Evolutionary conservation across 2,888 invertebrate genomes (phyloP).

Genomic region (Prosopocoilus inquinatus): DNA sequence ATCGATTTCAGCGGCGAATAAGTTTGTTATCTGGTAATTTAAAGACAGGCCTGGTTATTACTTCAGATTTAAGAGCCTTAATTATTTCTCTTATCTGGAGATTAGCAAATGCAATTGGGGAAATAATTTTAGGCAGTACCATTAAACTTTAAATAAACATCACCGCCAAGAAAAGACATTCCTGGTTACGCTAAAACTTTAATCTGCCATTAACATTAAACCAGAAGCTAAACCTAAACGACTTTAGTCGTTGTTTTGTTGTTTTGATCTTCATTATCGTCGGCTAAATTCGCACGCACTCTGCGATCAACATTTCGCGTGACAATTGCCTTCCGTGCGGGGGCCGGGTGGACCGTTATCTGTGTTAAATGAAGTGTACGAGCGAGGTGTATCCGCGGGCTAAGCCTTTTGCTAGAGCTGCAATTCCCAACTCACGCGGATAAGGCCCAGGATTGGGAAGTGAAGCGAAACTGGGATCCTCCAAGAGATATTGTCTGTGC

Average conservation of each 20-base stretch:
- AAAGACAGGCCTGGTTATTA: too few species aligned
- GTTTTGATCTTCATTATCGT: constrained; percentile 47
- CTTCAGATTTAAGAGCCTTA: too few species aligned
- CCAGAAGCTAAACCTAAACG: constrained; percentile 39
- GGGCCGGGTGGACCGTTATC: constrained; percentile 44
- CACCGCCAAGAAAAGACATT: constrained; percentile 16
- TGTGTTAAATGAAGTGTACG: constrained; percentile 52
- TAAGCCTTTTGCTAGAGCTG: constrained; percentile 49
- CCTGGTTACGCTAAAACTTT: constrained; percentile 20
- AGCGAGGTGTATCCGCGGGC: constrained; percentile 48
- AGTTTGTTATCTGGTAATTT: neutral
- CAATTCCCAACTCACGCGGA: constrained; percentile 47
- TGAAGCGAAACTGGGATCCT: constrained; percentile 49
- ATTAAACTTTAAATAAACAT: constrained; percentile 14
- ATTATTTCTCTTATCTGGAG: neutral
- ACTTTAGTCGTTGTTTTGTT: constrained; percentile 37
- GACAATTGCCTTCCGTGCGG: constrained; percentile 32
- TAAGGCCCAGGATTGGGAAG: constrained; percentile 48
- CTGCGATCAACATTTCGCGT: constrained; percentile 43
- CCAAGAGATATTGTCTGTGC: constrained; percentile 47
- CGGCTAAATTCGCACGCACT: constrained; percentile 48
- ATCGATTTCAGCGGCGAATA: neutral
- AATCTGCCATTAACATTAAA: constrained; percentile 34
- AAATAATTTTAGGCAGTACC: constrained; percentile 13
- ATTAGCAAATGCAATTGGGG: constrained; percentile 11